Percentiles rank a stretch among this genome's conserved stretches.
These are phyloP conservation scores for Brachymystax lenok DNA, from an alignment of 2,797 vertebrate species.

Conservation along the genomic window DNA sequence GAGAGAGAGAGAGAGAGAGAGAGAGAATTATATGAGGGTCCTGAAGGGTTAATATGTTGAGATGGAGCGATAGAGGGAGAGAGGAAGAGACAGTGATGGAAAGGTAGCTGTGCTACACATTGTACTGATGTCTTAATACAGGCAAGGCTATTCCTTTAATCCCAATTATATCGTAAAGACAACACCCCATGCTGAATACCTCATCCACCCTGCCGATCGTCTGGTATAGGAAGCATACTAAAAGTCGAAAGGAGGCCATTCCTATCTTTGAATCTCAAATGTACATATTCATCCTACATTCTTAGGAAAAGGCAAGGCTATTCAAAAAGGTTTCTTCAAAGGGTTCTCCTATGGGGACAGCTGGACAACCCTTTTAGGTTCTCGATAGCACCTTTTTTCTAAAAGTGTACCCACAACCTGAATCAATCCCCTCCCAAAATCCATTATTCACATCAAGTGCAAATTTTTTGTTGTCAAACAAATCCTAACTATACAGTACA, in stretches of 20 bases:
- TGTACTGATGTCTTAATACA: slow-evolving; percentile 30
- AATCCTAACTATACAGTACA: no score
- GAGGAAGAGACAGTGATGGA: slow-evolving; percentile 28
- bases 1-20: slow-evolving; percentile 48
- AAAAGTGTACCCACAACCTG: slow-evolving; percentile 4
- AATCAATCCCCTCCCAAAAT: slow-evolving; percentile 26
- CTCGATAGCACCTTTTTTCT: no score
- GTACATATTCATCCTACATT: neutral
- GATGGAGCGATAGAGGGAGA: slow-evolving; percentile 51
- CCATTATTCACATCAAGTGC: slow-evolving; percentile 43
- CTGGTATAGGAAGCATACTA: neutral
- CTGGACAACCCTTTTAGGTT: no score
- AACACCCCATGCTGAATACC: neutral
- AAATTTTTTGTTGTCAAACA: slow-evolving; percentile 22
- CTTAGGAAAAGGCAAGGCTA: no score
- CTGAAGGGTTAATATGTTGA: slow-evolving; percentile 41
- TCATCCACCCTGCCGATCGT: neutral
- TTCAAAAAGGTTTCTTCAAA: no score
- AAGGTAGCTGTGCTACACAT: slow-evolving; percentile 26
- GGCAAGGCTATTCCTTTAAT: slow-evolving; percentile 16
- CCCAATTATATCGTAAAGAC: no score
- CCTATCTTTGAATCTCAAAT: neutral
- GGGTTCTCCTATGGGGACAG: no score
- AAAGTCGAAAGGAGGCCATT: neutral
- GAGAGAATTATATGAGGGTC: slow-evolving; percentile 25